Conservation (phyloP, 2,797 vertebrate genomes). For the Percopsis omiscomaycus region DNA sequence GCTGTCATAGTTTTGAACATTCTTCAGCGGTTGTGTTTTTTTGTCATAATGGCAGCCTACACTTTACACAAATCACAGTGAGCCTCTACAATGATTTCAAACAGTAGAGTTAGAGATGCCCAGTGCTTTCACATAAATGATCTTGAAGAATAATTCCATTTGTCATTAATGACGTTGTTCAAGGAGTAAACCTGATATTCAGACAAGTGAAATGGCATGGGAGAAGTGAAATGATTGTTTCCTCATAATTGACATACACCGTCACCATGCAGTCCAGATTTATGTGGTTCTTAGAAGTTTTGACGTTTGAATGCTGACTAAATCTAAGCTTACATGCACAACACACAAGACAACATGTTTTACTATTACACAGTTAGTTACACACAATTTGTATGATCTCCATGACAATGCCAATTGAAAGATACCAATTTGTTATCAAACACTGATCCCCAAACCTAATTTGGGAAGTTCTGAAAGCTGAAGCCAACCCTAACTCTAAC, state of each 20-base stretch:
- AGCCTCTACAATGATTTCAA: slow-evolving; percentile 42
- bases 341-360: too few relatives aligned
- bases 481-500: too few relatives aligned
- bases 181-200: too few relatives aligned
- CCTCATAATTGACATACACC: neutral
- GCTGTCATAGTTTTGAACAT: slow-evolving; percentile 51
- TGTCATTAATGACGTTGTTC: neutral
- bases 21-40: neutral
- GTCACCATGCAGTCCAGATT: neutral
- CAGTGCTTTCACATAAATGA: slow-evolving; percentile 34
- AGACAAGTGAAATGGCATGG: too few relatives aligned
- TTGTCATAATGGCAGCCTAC: slow-evolving; percentile 18
- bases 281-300: neutral
- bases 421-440: too few relatives aligned
- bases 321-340: too few relatives aligned
- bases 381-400: too few relatives aligned
- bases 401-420: too few relatives aligned
- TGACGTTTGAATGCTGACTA: too few relatives aligned
- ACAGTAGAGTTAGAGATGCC: slow-evolving; percentile 32
- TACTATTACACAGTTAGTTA: too few relatives aligned
- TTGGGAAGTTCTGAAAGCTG: neutral
- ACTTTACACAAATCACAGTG: slow-evolving; percentile 48
- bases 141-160: slow-evolving; percentile 3
- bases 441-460: neutral
- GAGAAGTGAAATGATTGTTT: neutral